These are phyloP conservation scores for Drosophila pallidifrons DNA, from an alignment of 1,140 invertebrate species.

Conservation along the genomic window DNA sequence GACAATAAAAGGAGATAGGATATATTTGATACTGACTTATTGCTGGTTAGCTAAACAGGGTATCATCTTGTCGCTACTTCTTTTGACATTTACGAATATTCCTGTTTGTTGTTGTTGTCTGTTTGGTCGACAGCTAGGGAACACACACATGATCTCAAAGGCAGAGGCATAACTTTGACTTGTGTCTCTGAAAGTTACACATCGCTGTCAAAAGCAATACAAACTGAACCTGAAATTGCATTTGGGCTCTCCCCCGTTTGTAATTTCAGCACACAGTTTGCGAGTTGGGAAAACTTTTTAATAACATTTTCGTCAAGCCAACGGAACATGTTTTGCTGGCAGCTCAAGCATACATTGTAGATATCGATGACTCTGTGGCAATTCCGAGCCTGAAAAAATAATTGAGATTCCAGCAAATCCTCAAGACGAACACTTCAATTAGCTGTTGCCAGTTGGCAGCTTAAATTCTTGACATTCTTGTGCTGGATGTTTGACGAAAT, in stretches of 20 bases:
- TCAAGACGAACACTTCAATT: constrained; percentile 9
- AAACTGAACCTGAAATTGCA: constrained; percentile 41
- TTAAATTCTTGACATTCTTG: constrained; percentile 10
- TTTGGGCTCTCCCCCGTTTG: constrained; percentile 36
- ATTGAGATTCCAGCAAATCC: constrained; percentile 13
- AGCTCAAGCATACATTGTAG: not conserved
- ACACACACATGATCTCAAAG: constrained; percentile 35
- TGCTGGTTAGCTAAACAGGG: constrained; percentile 1
- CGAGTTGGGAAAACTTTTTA: constrained; percentile 37
- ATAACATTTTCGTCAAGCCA: constrained; percentile 41
- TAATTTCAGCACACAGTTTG: constrained; percentile 36
- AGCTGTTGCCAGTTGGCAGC: not conserved
- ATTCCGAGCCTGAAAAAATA: not conserved
- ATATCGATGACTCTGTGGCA: constrained; percentile 16
- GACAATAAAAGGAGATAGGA: not conserved
- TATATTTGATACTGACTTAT: not conserved
- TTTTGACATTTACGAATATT: not conserved
- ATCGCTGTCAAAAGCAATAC: constrained; percentile 29
- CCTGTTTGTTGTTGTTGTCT: constrained; percentile 22
- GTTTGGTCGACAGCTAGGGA: constrained; percentile 3
- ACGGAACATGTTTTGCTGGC: not conserved
- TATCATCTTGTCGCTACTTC: not conserved
- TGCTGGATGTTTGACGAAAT: not conserved
- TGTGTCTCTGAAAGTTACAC: constrained; percentile 40
- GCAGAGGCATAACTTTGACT: constrained; percentile 47